Percentiles rank a stretch among this genome's conserved stretches.
These are phyloP conservation scores for Alethe diademata DNA, from an alignment of 2,113 vertebrate genomes.

Conservation along the genomic window DNA sequence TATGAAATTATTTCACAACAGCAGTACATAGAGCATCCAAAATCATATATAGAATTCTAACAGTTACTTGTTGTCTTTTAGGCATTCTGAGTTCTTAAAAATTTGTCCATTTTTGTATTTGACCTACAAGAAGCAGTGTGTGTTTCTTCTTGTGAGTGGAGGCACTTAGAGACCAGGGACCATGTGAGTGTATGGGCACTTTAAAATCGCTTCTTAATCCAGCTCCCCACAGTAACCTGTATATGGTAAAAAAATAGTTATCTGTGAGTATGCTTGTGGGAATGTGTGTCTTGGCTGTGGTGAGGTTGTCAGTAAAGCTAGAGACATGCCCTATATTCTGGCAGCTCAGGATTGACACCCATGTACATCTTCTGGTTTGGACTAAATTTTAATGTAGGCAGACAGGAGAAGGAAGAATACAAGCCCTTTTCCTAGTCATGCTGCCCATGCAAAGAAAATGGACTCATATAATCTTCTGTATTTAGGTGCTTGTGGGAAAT, in stretches of 20 bases:
- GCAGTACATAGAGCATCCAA: not conserved
- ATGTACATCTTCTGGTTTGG: not conserved
- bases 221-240: not conserved
- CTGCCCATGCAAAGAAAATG: not conserved
- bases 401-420: not conserved
- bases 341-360: not conserved
- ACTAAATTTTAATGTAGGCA: not conserved
- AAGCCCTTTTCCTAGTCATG: not conserved
- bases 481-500: not conserved
- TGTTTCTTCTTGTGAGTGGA: not conserved
- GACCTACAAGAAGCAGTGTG: not conserved
- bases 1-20: not conserved
- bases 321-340: conserved; percentile 15
- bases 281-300: not conserved
- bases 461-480: not conserved
- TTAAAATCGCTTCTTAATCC: not conserved
- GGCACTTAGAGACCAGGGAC: not conserved
- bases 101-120: not conserved
- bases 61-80: not conserved
- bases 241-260: not conserved
- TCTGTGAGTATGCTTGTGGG: not conserved
- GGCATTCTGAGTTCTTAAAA: not conserved
- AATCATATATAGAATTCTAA: not conserved
- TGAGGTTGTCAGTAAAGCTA: conserved; percentile 28
- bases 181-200: not conserved